phyloP scores from a whole-genome alignment of 2,113 vertebrate species.

The Heteronetta atricapilla region DNA sequence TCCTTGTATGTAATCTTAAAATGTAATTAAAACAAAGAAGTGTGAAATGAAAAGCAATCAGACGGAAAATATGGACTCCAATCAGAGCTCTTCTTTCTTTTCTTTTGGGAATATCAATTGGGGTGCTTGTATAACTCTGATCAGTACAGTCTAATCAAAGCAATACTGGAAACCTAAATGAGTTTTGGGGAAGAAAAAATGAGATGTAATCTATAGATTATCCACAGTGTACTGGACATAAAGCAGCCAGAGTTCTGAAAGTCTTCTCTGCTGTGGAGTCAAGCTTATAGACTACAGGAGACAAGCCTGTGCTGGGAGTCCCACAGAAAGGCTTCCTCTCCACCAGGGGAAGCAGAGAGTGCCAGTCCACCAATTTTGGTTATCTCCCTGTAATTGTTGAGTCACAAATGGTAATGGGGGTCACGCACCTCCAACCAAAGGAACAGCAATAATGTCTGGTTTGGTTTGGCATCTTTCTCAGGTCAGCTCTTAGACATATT shows the following conservation, averaged over 20 bases:
- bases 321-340: background rate
- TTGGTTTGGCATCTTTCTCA: background rate
- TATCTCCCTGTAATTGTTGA: background rate
- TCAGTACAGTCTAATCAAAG: background rate
- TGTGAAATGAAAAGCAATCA: constrained; percentile 69
- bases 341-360: background rate
- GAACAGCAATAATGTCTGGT: background rate
- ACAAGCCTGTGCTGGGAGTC: background rate
- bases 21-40: constrained; percentile 70
- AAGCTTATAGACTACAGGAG: background rate
- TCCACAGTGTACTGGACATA: background rate
- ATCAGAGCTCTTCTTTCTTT: background rate
- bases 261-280: background rate
- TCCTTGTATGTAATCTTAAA: constrained; percentile 47
- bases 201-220: background rate
- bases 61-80: constrained; percentile 41
- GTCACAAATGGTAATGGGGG: background rate
- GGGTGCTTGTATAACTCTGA: background rate
- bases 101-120: constrained; percentile 28
- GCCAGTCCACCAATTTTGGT: background rate
- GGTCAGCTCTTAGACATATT: background rate
- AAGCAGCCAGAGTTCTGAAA: background rate
- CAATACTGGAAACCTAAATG: background rate
- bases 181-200: background rate
- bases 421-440: background rate